Evolutionary conservation across 2,888 invertebrate genomes (phyloP).

Genomic region (Dascillus cervinus): DNA sequence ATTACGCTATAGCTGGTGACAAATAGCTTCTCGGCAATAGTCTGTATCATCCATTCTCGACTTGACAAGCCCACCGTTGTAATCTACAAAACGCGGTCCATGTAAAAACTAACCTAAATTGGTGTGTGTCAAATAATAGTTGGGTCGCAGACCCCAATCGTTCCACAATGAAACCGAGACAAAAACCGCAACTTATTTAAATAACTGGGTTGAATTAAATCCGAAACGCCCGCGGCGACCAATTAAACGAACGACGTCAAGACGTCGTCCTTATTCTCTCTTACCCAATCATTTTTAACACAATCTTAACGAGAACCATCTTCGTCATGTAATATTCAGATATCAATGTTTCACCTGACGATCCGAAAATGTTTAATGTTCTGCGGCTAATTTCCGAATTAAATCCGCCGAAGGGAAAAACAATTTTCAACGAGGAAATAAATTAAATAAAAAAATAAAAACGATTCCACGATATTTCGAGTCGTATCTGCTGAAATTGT

Average conservation of each 20-base stretch:
- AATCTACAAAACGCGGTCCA: background rate
- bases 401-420: too few relatives aligned
- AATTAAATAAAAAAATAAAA: too few relatives aligned
- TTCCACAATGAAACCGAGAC: background rate
- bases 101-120: background rate
- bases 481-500: too few relatives aligned
- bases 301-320: too few relatives aligned
- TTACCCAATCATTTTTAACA: too few relatives aligned
- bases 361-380: too few relatives aligned
- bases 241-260: background rate
- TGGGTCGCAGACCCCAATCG: background rate
- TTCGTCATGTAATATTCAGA: too few relatives aligned
- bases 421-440: too few relatives aligned
- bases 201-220: background rate
- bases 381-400: too few relatives aligned
- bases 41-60: conserved; percentile 6
- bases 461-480: too few relatives aligned
- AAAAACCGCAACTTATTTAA: background rate
- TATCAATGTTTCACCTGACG: too few relatives aligned
- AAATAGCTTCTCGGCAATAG: conserved; percentile 6
- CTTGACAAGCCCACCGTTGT: conserved; percentile 3
- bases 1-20: conserved; percentile 10
- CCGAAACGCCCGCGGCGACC: background rate
- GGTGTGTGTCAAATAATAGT: background rate
- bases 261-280: too few relatives aligned